These are phyloP conservation scores for Eubasilissa regina DNA, from an alignment of 1,140 invertebrate species.

Conservation along the genomic window DNA sequence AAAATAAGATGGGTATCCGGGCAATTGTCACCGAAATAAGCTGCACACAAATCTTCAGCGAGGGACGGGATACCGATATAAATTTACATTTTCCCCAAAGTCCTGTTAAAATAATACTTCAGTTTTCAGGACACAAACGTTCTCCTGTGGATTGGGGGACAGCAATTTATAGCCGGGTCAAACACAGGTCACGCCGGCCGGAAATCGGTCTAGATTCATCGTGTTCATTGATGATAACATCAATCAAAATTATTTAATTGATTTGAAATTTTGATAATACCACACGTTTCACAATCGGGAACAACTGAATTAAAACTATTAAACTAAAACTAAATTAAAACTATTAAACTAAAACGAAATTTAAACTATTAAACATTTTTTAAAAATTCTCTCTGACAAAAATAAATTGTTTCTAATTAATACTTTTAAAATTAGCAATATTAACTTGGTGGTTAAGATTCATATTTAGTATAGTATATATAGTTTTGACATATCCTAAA, in stretches of 20 bases:
- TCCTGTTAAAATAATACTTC: constrained; percentile 7
- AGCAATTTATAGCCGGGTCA: background rate
- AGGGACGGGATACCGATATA: background rate
- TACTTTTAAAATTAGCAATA: too few species aligned
- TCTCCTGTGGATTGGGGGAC: background rate
- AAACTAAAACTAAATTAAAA: too few species aligned
- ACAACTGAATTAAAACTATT: too few species aligned
- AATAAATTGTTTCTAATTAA: too few species aligned
- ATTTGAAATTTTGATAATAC: background rate
- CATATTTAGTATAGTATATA: too few species aligned
- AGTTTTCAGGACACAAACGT: background rate
- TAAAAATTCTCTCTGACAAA: too few species aligned
- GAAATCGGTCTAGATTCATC: background rate
- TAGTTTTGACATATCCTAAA: too few species aligned
- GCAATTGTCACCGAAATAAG: background rate
- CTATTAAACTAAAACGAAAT: too few species aligned
- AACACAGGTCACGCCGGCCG: background rate
- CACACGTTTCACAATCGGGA: too few species aligned
- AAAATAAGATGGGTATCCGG: background rate
- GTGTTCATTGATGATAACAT: background rate
- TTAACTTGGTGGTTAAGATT: too few species aligned
- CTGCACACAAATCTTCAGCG: background rate
- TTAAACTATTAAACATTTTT: too few species aligned
- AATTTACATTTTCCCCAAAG: constrained; percentile 1
- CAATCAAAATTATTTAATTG: background rate